Evolutionary conservation across 2,113 vertebrate species (phyloP), one percentile per base, ranked within the genome.

Genomic region (Scytalopus superciliaris): DNA sequence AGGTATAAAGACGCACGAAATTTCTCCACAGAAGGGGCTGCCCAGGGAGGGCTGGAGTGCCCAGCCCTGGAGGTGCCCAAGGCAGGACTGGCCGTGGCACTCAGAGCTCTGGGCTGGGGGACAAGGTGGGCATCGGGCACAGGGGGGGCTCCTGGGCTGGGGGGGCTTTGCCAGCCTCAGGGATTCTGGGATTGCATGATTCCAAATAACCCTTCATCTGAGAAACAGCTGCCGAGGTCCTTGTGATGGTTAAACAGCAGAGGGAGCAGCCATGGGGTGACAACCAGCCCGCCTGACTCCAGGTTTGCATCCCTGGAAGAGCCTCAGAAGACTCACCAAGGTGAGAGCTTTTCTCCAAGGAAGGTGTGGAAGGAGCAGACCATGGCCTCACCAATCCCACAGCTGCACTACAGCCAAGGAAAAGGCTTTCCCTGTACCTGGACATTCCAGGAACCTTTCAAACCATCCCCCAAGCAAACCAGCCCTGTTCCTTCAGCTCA

Each of bases 41-140:
- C n/a, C n/a, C n/a, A n/a, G n/a, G 39, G 53, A n/a, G 33, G 45
- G 6, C 17, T 4, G 44, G 3, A 89, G 44, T 57, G 0, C 35
- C 67, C 67, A 73, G n/a, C 17, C 42, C 50, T 44, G 76, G 50
- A 25, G 25, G 57, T 22, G 49, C 3, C 57, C 49, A 1, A 30
- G 66, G 47, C n/a, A 30, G 0, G 1, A 6, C 44, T 39, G 77
- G 77, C 6, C 0, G 10, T 75, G 69, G 45, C 78, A 75, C 45
- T 52, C 4, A 37, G 68, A 0, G 68, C 37, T 30, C 53, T 53
- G 53, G 37, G 59, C 86, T 88, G 76, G 77, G 55, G 25, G 42
- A 57, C 50, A 50, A 31, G 2, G 0, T 3, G 33, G 56, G 56
- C n/a, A n/a, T n/a, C 0, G 6, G 67, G 25, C 50, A 57, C 50